Conservation (phyloP, 2,797 vertebrate species). For the Anguilla megastoma region DNA sequence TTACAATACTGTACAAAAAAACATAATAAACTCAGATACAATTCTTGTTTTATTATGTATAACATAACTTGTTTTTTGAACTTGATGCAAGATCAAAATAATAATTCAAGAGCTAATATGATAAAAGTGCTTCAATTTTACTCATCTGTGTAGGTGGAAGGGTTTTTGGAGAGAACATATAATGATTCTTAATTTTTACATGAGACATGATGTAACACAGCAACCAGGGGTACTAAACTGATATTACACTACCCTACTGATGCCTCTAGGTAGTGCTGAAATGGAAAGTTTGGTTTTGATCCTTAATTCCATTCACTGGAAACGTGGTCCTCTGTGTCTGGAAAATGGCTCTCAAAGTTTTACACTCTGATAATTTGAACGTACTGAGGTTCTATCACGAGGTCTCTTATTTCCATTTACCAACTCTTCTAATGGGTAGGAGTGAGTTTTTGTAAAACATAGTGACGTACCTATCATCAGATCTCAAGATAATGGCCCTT, state of each 20-base stretch:
- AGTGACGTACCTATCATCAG: not conserved
- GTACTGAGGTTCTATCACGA: not conserved
- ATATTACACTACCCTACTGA: not conserved
- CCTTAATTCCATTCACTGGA: not conserved
- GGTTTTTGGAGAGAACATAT: not conserved
- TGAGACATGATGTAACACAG: not conserved
- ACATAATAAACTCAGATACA: not conserved
- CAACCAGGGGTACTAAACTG: not conserved
- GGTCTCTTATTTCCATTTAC: not conserved
- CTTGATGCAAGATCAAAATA: not conserved
- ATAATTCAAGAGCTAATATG: not conserved
- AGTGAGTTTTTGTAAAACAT: not conserved
- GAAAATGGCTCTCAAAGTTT: constrained; percentile 15
- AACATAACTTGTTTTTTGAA: not conserved
- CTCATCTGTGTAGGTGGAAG: not conserved
- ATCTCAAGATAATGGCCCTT: not conserved
- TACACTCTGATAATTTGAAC: not conserved
- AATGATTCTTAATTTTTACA: not conserved
- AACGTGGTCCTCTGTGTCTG: not conserved
- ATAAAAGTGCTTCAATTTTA: not conserved
- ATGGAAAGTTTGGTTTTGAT: not conserved
- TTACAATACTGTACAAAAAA: not conserved
- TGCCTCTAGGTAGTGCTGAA: not conserved
- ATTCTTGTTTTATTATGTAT: not conserved
- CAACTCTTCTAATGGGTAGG: not conserved